Evolutionary conservation across 2,888 invertebrate genomes (phyloP).

Genomic region (Colletes collaris): DNA sequence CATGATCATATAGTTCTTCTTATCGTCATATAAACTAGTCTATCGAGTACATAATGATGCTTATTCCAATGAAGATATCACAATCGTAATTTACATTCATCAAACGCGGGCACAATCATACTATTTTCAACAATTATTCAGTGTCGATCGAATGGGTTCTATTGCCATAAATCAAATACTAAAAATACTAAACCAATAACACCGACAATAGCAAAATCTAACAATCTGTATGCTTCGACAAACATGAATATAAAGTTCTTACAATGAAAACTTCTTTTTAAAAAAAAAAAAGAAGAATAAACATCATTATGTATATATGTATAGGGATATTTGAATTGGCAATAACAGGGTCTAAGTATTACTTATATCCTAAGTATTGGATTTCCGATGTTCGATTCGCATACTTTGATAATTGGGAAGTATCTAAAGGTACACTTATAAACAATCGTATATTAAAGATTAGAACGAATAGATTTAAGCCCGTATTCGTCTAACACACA

Average conservation of each 20-base stretch:
- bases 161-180: too few relatives aligned
- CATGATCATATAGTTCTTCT: background rate
- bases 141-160: background rate
- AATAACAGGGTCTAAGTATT: conserved; percentile 3
- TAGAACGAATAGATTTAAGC: background rate
- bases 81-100: conserved; percentile 11
- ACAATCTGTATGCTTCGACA: too few relatives aligned
- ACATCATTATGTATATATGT: conserved; percentile 35
- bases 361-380: background rate
- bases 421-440: background rate
- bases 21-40: conserved; percentile 26
- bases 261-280: too few relatives aligned
- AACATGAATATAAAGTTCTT: too few relatives aligned
- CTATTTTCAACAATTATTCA: background rate
- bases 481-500: too few relatives aligned
- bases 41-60: conserved; percentile 32
- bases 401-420: background rate
- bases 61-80: conserved; percentile 13
- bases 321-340: conserved; percentile 9
- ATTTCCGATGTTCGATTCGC: background rate
- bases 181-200: too few relatives aligned
- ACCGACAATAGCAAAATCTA: too few relatives aligned
- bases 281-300: conserved; percentile 15
- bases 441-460: background rate
- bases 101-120: conserved; percentile 7